Percentiles rank a stretch among this genome's conserved stretches.
phyloP scores from a whole-genome alignment of 2,797 vertebrate genomes.

The Molossus molossus region DNA sequence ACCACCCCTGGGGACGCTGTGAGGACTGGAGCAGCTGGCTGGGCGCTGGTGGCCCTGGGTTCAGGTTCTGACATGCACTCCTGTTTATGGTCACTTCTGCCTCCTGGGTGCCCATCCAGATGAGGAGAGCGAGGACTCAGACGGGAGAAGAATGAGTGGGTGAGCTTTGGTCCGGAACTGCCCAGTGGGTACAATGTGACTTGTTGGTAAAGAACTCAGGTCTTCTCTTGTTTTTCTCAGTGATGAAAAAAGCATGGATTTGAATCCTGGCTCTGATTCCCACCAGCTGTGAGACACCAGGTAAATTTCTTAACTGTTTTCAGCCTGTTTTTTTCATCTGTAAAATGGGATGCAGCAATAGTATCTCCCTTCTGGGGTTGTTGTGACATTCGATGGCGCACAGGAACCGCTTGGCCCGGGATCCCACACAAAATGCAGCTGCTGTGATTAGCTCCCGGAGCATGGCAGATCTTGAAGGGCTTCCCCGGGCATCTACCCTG shows the following conservation, averaged over 20 bases:
- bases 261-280: background rate
- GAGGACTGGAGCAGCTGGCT: background rate
- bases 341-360: background rate
- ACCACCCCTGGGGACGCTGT: background rate
- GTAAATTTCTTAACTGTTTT: background rate
- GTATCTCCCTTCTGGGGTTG: background rate
- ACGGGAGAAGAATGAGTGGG: accelerated
- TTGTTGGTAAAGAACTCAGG: background rate
- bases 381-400: background rate
- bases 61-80: background rate
- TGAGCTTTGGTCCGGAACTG: background rate
- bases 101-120: background rate
- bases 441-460: accelerated
- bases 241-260: background rate
- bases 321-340: background rate
- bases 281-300: background rate
- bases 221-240: background rate
- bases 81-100: background rate
- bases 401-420: background rate
- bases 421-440: too few species aligned
- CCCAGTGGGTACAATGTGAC: too few species aligned
- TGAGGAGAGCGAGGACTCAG: background rate
- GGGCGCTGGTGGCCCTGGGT: accelerated
- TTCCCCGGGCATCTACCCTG: background rate
- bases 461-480: background rate